Percentiles rank a stretch among this genome's conserved stretches.
Conservation (phyloP, 2,113 vertebrate species). For the Tychaedon coryphoeus region DNA sequence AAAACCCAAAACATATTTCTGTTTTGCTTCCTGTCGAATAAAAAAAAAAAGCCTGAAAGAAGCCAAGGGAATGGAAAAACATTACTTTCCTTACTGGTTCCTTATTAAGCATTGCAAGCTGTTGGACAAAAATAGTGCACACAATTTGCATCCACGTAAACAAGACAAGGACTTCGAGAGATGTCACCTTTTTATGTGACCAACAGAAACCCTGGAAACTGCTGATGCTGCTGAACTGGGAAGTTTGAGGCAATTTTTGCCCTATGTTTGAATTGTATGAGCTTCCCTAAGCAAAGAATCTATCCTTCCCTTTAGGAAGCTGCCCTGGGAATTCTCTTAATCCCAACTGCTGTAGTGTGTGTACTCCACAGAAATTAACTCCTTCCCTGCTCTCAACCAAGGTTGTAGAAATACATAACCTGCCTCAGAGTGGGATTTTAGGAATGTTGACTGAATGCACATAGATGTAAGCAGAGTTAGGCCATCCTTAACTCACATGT, state of each 20-base stretch:
- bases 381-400: neutral
- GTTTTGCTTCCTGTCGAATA: neutral
- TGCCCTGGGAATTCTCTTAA: neutral
- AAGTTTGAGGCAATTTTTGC: neutral
- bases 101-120: neutral
- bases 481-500: neutral
- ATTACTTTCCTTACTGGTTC: neutral
- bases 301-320: neutral
- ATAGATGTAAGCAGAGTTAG: neutral
- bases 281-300: neutral
- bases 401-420: neutral
- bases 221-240: neutral
- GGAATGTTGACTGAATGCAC: neutral
- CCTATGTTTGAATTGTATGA: neutral
- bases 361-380: neutral
- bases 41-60: neutral
- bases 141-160: neutral
- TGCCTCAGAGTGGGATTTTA: neutral
- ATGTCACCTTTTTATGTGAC: neutral
- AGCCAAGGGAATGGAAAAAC: neutral
- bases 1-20: neutral
- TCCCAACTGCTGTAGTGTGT: neutral
- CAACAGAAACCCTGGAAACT: neutral
- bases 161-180: neutral
- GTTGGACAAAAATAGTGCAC: neutral